Percentiles rank a stretch among this genome's conserved stretches.
Conservation (phyloP, 2,113 vertebrate genomes). For the Toxotes chatareus region DNA sequence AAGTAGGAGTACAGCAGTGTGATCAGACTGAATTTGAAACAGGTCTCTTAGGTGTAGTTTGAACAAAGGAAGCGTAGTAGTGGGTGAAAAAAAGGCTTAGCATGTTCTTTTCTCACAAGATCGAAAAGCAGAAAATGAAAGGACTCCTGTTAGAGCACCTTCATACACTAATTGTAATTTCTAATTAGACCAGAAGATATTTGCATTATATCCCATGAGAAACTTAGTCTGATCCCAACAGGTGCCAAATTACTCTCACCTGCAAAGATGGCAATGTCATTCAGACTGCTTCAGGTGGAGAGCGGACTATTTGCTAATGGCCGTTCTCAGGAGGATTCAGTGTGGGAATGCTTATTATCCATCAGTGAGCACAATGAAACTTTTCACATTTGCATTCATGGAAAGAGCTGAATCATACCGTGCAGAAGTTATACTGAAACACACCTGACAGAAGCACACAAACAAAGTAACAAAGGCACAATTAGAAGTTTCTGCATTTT, state of each 20-base stretch:
- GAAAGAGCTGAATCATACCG: constrained; percentile 37
- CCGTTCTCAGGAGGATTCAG: constrained; percentile 71
- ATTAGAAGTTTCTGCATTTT: constrained; percentile 44
- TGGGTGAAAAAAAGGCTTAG: neutral
- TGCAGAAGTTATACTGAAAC: constrained; percentile 15
- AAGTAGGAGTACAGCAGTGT: constrained; percentile 1
- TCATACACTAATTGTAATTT: constrained; percentile 11
- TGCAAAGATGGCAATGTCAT: constrained; percentile 46
- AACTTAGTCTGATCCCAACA: constrained; percentile 22
- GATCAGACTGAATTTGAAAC: neutral
- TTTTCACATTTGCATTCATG: constrained; percentile 19
- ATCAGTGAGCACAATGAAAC: constrained; percentile 48
- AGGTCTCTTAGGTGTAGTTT: neutral
- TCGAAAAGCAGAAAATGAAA: constrained; percentile 13
- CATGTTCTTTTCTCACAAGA: constrained; percentile 38
- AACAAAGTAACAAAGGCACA: constrained; percentile 44
- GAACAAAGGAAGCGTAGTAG: constrained; percentile 1
- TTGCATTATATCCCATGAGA: constrained; percentile 38
- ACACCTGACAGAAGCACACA: constrained; percentile 49
- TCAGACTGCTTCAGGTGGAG: constrained; percentile 21
- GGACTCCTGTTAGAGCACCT: neutral
- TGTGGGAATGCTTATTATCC: constrained; percentile 28
- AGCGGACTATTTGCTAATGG: constrained; percentile 45
- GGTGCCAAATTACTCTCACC: constrained; percentile 62
- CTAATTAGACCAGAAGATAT: constrained; percentile 23